Evolutionary conservation across 64 coral and sea anemone genomes (phyloP).

Genomic region (Catalaphyllia jardinei): DNA sequence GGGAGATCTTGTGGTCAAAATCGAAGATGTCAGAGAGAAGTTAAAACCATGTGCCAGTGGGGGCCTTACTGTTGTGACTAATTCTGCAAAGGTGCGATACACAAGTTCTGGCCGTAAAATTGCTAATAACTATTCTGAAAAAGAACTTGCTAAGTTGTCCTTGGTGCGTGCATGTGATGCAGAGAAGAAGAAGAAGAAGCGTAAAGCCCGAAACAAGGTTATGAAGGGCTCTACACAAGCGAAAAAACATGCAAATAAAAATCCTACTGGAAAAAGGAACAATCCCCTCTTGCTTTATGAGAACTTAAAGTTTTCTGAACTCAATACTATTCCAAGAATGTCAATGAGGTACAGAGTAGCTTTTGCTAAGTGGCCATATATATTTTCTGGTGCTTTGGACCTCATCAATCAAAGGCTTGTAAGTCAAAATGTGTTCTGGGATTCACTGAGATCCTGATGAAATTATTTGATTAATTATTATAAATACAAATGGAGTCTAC

Average conservation of each 20-base stretch:
- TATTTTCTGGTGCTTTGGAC: constrained; percentile 51
- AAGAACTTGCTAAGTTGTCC: constrained; percentile 1
- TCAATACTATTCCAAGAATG: constrained; percentile 33
- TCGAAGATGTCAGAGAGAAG: neutral
- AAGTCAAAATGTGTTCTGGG: constrained; percentile 68
- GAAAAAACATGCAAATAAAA: neutral
- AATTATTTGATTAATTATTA: neutral
- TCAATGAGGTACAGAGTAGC: constrained; percentile 45
- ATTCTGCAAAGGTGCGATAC: neutral
- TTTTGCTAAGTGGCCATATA: constrained; percentile 44
- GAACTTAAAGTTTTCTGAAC: constrained; percentile 25
- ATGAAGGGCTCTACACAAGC: neutral
- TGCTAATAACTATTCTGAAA: constrained; percentile 11
- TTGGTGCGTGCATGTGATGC: neutral
- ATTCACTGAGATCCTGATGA: constrained; percentile 12
- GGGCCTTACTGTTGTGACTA: neutral
- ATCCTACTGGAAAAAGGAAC: neutral
- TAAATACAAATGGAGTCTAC: neutral
- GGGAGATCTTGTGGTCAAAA: constrained; percentile 4
- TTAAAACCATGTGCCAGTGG: neutral
- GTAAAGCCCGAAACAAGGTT: neutral
- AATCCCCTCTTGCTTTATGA: neutral
- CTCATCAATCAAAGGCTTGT: constrained; percentile 59
- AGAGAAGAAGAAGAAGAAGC: neutral
- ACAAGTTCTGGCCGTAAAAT: constrained; percentile 2